phyloP scores from a whole-genome alignment of 2,113 vertebrate species.

The Dasyornis broadbenti region DNA sequence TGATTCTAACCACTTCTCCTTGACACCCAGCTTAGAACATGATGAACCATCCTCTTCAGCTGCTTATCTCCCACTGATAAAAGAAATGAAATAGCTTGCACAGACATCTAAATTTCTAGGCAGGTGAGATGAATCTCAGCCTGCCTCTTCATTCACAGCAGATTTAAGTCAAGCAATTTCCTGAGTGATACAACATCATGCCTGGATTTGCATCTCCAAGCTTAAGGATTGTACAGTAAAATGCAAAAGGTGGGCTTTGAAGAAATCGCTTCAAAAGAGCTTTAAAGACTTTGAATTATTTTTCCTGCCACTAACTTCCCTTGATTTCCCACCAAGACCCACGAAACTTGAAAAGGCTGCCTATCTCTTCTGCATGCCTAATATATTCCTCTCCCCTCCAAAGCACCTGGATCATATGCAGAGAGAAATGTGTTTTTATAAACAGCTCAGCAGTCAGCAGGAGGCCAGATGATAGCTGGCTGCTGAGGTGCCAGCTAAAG shows the following conservation, averaged over 20 bases:
- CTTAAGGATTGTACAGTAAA: background rate
- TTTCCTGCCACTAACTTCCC: background rate
- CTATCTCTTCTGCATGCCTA: conserved; percentile 16
- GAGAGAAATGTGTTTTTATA: conserved; percentile 22
- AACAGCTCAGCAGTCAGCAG: conserved; percentile 24
- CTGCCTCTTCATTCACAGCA: background rate
- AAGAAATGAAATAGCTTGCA: background rate
- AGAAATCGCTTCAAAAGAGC: conserved; percentile 9
- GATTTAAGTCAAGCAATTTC: background rate
- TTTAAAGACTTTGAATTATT: conserved; percentile 34
- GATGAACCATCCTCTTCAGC: background rate
- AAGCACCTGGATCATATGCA: conserved; percentile 1
- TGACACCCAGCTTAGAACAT: background rate
- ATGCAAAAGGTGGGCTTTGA: conserved; percentile 17
- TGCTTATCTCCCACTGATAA: background rate
- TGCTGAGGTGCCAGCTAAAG: conserved; percentile 3
- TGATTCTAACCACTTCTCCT: background rate
- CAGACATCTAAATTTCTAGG: background rate
- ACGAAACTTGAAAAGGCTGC: conserved; percentile 32
- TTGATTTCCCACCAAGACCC: conserved; percentile 40
- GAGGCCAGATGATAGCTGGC: conserved; percentile 9
- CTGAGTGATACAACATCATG: background rate
- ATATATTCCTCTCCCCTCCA: conserved; percentile 15
- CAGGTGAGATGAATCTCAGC: background rate
- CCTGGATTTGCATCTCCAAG: conserved; percentile 4